Conservation (phyloP, 2,888 invertebrate species). For the Drosophila recens region DNA sequence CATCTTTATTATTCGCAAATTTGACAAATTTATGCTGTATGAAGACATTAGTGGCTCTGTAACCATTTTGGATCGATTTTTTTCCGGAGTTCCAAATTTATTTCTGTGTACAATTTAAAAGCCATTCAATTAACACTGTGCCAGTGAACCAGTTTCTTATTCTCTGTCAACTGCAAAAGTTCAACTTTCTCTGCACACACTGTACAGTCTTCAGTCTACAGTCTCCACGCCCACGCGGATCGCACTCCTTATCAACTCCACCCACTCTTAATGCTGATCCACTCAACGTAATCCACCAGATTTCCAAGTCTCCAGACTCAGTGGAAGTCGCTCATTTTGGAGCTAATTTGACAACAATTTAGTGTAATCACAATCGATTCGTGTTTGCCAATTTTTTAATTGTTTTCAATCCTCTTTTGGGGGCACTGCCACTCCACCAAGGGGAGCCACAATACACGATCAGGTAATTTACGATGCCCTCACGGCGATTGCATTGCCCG, state of each 20-base stretch:
- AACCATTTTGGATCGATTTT: too few species aligned
- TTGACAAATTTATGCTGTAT: too few species aligned
- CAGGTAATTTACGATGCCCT: conserved; percentile 83
- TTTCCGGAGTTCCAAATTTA: too few species aligned
- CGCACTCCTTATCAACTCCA: conserved; percentile 35
- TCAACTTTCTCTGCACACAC: conserved; percentile 66
- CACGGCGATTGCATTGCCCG: conserved; percentile 76
- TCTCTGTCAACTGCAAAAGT: conserved; percentile 11
- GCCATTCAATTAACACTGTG: conserved; percentile 19
- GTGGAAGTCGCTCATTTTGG: conserved; percentile 74
- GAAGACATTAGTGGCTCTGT: too few species aligned
- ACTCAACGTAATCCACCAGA: not conserved
- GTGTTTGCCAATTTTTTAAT: conserved; percentile 84
- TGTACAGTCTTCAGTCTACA: not conserved
- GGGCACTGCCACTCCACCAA: conserved; percentile 26
- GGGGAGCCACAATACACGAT: conserved; percentile 71
- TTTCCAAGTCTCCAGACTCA: conserved; percentile 9
- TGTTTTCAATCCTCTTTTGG: conserved; percentile 82
- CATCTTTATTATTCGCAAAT: too few species aligned
- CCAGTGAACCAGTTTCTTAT: conserved; percentile 36
- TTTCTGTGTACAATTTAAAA: conserved; percentile 1
- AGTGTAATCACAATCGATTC: conserved; percentile 83
- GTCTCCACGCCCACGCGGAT: conserved; percentile 37
- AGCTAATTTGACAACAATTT: conserved; percentile 83
- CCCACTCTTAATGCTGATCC: conserved; percentile 13